Evolutionary conservation across 2,888 invertebrate genomes (phyloP).

Genomic region (Acronicta leporina): DNA sequence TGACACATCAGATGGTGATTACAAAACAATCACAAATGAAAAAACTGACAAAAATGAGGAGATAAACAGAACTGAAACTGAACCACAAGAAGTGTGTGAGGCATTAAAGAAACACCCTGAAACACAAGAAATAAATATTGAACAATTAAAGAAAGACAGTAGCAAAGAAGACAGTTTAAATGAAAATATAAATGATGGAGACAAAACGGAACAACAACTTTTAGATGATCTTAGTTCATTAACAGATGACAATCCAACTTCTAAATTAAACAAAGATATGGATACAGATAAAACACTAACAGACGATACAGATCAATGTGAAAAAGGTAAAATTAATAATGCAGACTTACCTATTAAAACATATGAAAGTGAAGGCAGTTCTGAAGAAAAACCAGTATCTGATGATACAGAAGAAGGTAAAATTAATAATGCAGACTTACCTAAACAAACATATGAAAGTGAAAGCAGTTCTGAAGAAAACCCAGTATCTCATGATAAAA

Average conservation of each 20-base stretch:
- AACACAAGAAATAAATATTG: slow-evolving; percentile 15
- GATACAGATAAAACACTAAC: slow-evolving; percentile 8
- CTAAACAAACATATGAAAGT: slow-evolving; percentile 4
- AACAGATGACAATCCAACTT: slow-evolving; percentile 24
- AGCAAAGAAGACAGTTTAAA: slow-evolving; percentile 9
- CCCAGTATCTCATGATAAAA: not conserved
- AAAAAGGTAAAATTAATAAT: slow-evolving; percentile 9
- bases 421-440: slow-evolving; percentile 1
- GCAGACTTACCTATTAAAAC: not conserved
- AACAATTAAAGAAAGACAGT: slow-evolving; percentile 6
- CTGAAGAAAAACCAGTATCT: slow-evolving; percentile 8
- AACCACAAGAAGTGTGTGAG: slow-evolving; percentile 6
- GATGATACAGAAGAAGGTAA: slow-evolving; percentile 12
- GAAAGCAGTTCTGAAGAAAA: slow-evolving; percentile 11
- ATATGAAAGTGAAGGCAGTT: slow-evolving; percentile 1
- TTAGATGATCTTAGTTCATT: slow-evolving; percentile 24
- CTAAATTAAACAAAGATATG: slow-evolving; percentile 8
- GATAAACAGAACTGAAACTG: slow-evolving; percentile 3
- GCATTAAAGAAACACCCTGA: slow-evolving; percentile 12
- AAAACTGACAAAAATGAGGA: slow-evolving; percentile 1
- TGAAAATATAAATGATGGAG: slow-evolving; percentile 12
- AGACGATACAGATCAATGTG: slow-evolving; percentile 16
- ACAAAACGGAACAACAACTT: slow-evolving; percentile 34
- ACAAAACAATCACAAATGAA: slow-evolving; percentile 1
- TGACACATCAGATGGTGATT: slow-evolving; percentile 3